These are phyloP conservation scores for Drosophila orena DNA, from an alignment of 1,140 invertebrate species.

Conservation along the genomic window DNA sequence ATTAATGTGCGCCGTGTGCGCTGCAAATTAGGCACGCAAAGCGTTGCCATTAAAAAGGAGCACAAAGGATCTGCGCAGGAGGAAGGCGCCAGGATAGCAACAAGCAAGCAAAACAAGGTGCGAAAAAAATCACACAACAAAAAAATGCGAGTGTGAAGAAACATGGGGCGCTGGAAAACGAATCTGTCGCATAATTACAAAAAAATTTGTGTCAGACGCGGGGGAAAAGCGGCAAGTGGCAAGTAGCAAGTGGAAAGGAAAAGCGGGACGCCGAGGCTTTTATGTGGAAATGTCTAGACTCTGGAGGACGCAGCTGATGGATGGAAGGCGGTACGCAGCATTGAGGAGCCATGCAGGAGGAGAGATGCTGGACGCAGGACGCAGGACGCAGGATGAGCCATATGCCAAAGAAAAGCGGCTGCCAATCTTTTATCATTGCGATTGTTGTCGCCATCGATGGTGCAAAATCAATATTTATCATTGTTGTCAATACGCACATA, in stretches of 20 bases:
- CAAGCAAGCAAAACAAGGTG: conserved; percentile 25
- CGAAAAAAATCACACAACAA: conserved; percentile 13
- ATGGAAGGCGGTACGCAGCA: conserved; percentile 6
- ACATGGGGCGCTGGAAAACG: conserved; percentile 45
- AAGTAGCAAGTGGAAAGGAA: conserved; percentile 22
- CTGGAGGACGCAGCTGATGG: conserved; percentile 43
- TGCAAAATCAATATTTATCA: conserved; percentile 70
- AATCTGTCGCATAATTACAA: conserved; percentile 78
- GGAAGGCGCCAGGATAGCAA: conserved; percentile 17
- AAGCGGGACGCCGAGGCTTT: conserved; percentile 50
- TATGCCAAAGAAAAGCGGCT: conserved; percentile 49
- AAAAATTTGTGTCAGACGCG: conserved; percentile 67
- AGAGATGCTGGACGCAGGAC: background rate
- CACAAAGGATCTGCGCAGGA: conserved; percentile 36
- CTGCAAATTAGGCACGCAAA: conserved; percentile 77
- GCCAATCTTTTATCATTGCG: conserved; percentile 39
- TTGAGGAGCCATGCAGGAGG: background rate
- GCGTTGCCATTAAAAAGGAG: conserved; percentile 71
- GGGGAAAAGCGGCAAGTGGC: conserved; percentile 4
- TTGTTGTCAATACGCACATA: conserved; percentile 11
- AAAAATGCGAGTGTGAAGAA: conserved; percentile 1
- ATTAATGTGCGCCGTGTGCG: conserved; percentile 76
- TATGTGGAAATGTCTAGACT: conserved; percentile 72
- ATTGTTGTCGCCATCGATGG: conserved; percentile 39
- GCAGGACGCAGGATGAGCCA: conserved; percentile 17